Evolutionary conservation across 2,888 invertebrate genomes (phyloP).

Genomic region (Rhodophaea formosa): DNA sequence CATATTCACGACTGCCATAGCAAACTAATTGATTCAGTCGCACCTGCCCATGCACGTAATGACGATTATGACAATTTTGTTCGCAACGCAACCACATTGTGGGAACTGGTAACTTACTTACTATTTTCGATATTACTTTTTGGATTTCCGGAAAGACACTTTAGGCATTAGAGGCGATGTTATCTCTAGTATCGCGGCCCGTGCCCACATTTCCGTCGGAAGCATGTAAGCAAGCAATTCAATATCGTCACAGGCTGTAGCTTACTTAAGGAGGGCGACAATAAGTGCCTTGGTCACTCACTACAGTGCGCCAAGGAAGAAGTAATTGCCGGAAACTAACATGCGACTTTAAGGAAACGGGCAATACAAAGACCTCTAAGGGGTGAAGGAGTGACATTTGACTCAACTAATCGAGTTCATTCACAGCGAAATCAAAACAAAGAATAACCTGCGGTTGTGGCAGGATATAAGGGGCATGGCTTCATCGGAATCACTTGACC

Average conservation of each 20-base stretch:
- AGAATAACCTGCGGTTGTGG: constrained; percentile 57
- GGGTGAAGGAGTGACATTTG: constrained; percentile 76
- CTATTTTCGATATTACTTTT: not conserved
- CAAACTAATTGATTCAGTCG: constrained; percentile 59
- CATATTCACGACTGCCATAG: constrained; percentile 52
- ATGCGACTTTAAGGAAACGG: constrained; percentile 61
- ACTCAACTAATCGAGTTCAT: constrained; percentile 71
- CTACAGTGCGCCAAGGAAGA: constrained; percentile 64
- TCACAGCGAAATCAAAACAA: constrained; percentile 69
- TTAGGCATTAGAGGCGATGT: constrained; percentile 25
- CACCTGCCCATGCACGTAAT: constrained; percentile 61
- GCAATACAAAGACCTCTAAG: constrained; percentile 53
- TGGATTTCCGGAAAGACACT: not conserved
- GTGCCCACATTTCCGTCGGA: constrained; percentile 76
- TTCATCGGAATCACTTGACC: constrained; percentile 46
- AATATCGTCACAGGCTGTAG: constrained; percentile 70
- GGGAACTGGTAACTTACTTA: constrained; percentile 39
- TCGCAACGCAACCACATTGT: constrained; percentile 50
- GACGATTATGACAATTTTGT: constrained; percentile 58
- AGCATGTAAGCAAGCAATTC: constrained; percentile 56
- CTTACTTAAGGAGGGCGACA: constrained; percentile 63
- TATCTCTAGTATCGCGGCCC: constrained; percentile 44
- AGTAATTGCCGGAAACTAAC: constrained; percentile 75
- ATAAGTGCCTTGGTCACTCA: constrained; percentile 58
- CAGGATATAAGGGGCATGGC: constrained; percentile 65